Base-by-base conservation (phyloP, 2,113 vertebrate genomes). In the Psammodynastes pulverulentus region DNA sequence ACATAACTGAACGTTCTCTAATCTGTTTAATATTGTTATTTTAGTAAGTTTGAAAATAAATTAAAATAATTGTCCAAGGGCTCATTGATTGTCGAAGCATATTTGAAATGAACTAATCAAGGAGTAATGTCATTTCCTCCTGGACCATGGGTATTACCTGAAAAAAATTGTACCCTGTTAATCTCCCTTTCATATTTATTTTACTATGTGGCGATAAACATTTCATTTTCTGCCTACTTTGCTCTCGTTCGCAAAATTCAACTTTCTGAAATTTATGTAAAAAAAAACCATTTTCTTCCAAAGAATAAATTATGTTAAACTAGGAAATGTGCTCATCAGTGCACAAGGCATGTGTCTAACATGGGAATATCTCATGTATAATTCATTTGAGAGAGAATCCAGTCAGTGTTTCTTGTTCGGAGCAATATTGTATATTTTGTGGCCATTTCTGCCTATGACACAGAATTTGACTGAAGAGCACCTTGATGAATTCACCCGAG, bases 261-360 rank as follows among this genome's bases (percentile, higher is more conserved):
- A 86, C 53, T 53, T 91, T 92, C 46, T 93, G 12, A 91, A 94
- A 95, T 93, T 85, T n/a, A 88, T 88, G 4, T 91, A 88, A 92
- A 93, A n/a, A 94, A 89, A 1, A 91, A 0, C 2, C n/a, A 3
- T 52, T 39, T 39, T 51, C 29, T 90, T 92, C 24, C 91, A 92
- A 90, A 92, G 87, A 90, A 49, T 87, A 88, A 17, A 91, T 45
- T n/a, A 43, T 84, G 29, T 23, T 79, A 58, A 86, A 13, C 51
- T 26, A 54, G 72, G 39, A 91, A 91, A 54, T 24, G 45, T n/a
- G 45, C 84, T 46, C 48, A 91, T 39, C 7, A 45, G 39, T 54
- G 48, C 24, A 43, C 84, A 39, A 90, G 51, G 43, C 56, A 62
- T 79, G 39, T 84, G 89, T 85, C n/a, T 87, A 84, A 91, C 58